Conservation (phyloP, 2,888 invertebrate genomes). For the Lasius fuliginosus region DNA sequence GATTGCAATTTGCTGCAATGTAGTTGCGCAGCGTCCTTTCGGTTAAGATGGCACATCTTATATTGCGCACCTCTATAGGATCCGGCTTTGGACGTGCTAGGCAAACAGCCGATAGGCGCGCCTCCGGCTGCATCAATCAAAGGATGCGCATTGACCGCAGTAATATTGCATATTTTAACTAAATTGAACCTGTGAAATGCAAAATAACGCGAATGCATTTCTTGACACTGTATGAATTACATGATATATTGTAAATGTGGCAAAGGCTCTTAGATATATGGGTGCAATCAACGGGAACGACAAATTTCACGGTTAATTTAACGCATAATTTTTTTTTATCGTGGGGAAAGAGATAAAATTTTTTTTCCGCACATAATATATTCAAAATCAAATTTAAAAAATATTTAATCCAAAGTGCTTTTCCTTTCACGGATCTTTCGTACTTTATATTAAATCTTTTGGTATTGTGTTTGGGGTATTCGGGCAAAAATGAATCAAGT, state of each 20-base stretch:
- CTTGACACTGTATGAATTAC: background rate
- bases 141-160: background rate
- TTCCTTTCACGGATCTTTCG: background rate
- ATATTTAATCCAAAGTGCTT: background rate
- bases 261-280: background rate
- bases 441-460: background rate
- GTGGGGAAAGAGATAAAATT: background rate
- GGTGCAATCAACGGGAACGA: background rate
- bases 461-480: background rate
- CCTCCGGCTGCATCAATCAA: constrained; percentile 19
- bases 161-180: constrained; percentile 11
- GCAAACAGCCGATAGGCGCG: constrained; percentile 20
- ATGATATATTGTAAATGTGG: background rate
- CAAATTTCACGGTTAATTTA: background rate
- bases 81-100: constrained; percentile 13
- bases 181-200: background rate
- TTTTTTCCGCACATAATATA: background rate
- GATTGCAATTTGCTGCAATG: constrained; percentile 79
- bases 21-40: constrained; percentile 61
- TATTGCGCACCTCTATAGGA: constrained; percentile 64
- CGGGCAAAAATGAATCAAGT: background rate
- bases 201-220: background rate
- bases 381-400: background rate
- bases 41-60: constrained; percentile 71
- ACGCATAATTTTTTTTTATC: too few species aligned